Percentiles rank a stretch among this genome's conserved stretches.
These are phyloP conservation scores for Harmothoe impar DNA, from an alignment of 2,888 invertebrate genomes.

Conservation along the genomic window DNA sequence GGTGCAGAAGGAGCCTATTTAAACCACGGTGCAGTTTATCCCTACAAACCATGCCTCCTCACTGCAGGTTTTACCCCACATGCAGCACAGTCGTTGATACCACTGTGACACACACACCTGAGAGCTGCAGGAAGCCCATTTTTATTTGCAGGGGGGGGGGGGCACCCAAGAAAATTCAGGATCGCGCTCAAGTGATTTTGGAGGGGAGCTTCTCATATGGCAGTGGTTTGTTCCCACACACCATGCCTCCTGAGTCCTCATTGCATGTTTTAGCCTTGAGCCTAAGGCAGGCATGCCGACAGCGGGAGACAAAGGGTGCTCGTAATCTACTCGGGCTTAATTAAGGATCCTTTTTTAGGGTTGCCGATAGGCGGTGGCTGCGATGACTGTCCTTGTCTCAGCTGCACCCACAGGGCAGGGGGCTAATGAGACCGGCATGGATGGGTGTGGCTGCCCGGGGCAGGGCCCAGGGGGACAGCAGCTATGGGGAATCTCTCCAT, in stretches of 20 bases:
- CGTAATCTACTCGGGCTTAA: slow-evolving; percentile 23
- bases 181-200: too few species aligned
- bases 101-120: too few species aligned
- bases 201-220: too few species aligned
- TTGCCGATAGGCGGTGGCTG: background rate
- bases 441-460: background rate
- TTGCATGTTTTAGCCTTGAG: background rate
- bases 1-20: too few species aligned
- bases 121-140: too few species aligned
- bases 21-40: too few species aligned
- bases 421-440: slow-evolving; percentile 9
- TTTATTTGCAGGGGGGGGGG: too few species aligned
- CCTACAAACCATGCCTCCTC: too few species aligned
- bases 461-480: background rate
- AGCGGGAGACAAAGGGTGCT: slow-evolving; percentile 24
- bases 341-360: background rate
- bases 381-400: background rate
- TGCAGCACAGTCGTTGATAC: too few species aligned
- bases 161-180: too few species aligned
- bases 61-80: too few species aligned
- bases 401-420: background rate
- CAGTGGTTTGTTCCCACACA: background rate
- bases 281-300: background rate
- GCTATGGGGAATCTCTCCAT: background rate
- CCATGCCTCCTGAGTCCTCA: background rate